Base-by-base conservation (phyloP, 1,140 invertebrate species). In the Campoletis sonorensis region DNA sequence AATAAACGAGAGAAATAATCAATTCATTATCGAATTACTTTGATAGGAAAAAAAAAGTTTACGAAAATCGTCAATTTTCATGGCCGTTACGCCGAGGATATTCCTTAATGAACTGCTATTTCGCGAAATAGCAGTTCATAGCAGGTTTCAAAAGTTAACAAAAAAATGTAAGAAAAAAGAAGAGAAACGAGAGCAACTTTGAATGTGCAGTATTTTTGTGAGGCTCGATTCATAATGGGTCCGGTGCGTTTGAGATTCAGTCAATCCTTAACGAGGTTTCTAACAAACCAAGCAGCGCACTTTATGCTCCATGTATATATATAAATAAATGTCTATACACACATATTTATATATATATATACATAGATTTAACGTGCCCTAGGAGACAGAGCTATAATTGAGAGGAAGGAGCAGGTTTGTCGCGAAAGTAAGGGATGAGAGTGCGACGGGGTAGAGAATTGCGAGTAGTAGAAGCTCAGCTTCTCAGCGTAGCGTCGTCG, bases 361-460 rank as follows among this genome's bases (percentile, higher is more conserved):
- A 23, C 10, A 33, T 30, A 26, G 33, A 37, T 11, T 77, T 8
- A 45, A 45, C 40, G 21, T 61, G 40, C 10, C 33, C 18, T 27
- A 18, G 27, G 8, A 33, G 75, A 75, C 54, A 54, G 54, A 77
- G 75, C 75, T 64, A 64, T 78, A 78, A 78, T 78, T 78, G 76
- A 77, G 15, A 49, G 77, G 80, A 71, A 49, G 58, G 73, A 73
- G 51, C 68, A 54, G 40, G 40, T 18, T 30, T 18, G 49, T 21
- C 30, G 21, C n/a, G 33, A 30, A 67, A 23, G 30, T 37, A 37
- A 75, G 79, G 72, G 76, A 68, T 73, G 68, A 68, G 49, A 51
- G 26, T 30, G 71, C 49, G 75, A 72, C 61, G 81, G 16, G 21
- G 26, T 45, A 76, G 75, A 79, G 72, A 83, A 83, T 83, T 83